A percentile compares a stretch with the other conserved stretches of the same genome.
phyloP scores from a whole-genome alignment of 2,113 vertebrate species.

The Zosterops borbonicus region DNA sequence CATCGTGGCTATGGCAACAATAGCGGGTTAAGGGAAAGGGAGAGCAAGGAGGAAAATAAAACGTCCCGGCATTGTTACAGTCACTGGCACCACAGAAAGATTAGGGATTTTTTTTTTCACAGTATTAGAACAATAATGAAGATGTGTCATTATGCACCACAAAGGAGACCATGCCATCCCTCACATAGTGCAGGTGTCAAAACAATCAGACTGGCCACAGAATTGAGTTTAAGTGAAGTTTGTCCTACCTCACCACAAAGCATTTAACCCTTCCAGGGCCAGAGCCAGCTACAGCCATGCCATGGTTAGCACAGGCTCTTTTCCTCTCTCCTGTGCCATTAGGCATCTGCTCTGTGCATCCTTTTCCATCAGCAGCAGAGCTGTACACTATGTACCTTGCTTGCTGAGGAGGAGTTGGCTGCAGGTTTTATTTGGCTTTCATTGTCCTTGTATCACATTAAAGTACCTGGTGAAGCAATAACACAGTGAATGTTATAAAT shows the following conservation, averaged over 20 bases:
- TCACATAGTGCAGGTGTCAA: constrained; percentile 72
- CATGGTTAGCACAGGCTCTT: neutral
- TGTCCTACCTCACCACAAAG: constrained; percentile 68
- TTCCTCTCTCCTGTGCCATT: neutral
- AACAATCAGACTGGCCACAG: constrained; percentile 62
- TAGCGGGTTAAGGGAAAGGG: constrained; percentile 62
- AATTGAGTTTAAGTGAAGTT: constrained; percentile 68
- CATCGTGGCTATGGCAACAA: constrained; percentile 80
- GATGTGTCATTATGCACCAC: constrained; percentile 77
- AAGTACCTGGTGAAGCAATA: neutral
- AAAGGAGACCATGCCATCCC: constrained; percentile 71
- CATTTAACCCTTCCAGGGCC: constrained; percentile 72
- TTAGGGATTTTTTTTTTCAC: constrained; percentile 62
- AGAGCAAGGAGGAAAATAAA: constrained; percentile 71
- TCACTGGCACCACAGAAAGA: constrained; percentile 75
- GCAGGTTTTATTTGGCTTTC: neutral
- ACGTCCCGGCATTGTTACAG: constrained; percentile 63
- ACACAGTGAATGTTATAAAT: neutral
- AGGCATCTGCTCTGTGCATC: neutral
- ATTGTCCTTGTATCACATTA: neutral
- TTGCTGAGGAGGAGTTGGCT: neutral
- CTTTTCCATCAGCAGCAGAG: neutral
- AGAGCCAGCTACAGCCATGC: neutral
- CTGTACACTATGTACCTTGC: neutral
- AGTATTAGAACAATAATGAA: constrained; percentile 80